Conservation (phyloP, 2,888 invertebrate genomes). For the Athalia circularis region DNA sequence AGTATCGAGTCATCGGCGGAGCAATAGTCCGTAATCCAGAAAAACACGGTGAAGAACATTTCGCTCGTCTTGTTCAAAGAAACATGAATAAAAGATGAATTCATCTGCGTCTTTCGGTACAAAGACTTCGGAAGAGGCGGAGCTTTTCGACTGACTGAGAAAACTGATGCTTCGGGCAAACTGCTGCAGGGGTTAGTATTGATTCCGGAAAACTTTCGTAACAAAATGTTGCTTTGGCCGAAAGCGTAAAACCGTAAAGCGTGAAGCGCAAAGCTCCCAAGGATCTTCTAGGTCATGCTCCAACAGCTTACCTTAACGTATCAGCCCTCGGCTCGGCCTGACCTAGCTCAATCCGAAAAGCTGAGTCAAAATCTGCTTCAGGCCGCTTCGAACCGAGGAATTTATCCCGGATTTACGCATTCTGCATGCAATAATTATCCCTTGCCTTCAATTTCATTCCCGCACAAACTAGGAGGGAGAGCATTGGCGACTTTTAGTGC, state of each 20-base stretch:
- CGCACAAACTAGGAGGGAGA: slow-evolving; percentile 18
- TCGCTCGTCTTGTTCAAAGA: slow-evolving; percentile 35
- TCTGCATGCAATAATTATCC: slow-evolving; percentile 15
- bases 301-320: slow-evolving; percentile 22
- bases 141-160: not conserved
- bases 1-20: not conserved
- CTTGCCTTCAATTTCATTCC: slow-evolving; percentile 37
- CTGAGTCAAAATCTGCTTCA: slow-evolving; percentile 7
- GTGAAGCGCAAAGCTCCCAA: slow-evolving; percentile 10
- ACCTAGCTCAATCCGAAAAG: slow-evolving; percentile 22
- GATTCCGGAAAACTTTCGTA: slow-evolving; percentile 36
- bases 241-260: not conserved
- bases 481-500: not conserved
- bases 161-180: slow-evolving; percentile 29
- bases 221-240: slow-evolving; percentile 23
- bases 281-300: slow-evolving; percentile 18
- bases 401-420: slow-evolving; percentile 13
- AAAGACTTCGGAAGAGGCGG: slow-evolving; percentile 13
- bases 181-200: slow-evolving; percentile 6
- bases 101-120: slow-evolving; percentile 60
- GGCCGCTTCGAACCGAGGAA: not conserved
- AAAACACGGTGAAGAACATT: slow-evolving; percentile 26
- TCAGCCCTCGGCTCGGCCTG: slow-evolving; percentile 28
- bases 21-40: slow-evolving; percentile 1
- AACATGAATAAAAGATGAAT: slow-evolving; percentile 66